Base-by-base conservation (phyloP, 2,888 invertebrate species). In the Pachliopta kotzebuea region DNA sequence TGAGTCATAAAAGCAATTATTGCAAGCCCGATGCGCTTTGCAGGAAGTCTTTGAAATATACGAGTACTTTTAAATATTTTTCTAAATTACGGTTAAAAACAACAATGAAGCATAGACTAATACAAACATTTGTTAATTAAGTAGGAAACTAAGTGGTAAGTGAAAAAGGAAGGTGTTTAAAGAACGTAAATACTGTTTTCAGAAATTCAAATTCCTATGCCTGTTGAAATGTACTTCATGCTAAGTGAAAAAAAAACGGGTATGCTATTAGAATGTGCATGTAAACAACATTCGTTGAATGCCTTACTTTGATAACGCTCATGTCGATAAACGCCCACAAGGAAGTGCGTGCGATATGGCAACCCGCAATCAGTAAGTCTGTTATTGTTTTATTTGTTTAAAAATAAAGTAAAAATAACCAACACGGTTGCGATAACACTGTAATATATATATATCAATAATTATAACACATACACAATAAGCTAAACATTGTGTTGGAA, bases 241-340 rank as follows among this genome's bases (percentile, higher is more conserved):
- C 50, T 56, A 60, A 56, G 49, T 55, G 49, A 60, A 55, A 45
- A 50, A 62, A 61, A 58, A 58, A 58, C 61, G 58, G 57, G 55
- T 45, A 53, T 58, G 71, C 68, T 68, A 65, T 69, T 68, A 70
- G 72, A 71, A 69, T 68, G 63, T 64, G 70, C 65, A 69, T 68
- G 72, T 53, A 52, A 50, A 60, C 42, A 60, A 74, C 76, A 83
- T 82, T 81, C 79, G 74, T 56, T 73, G 75, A 74, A 70, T 67
- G 77, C 75, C 76, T 78, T 73, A 76, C 71, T 75, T 74, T 72
- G 85, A 87, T 88, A 86, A 85, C 73, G 67, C 45, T 21, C 42
- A 55, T 62, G 45, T 59, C 76, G 84, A 88, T 88, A 88, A 84
- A 72, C 75, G 72, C 74, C 76, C 79, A 84, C 81, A 78, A 81